These are phyloP conservation scores for Ephestia elutella DNA, from an alignment of 1,140 invertebrate genomes.

Conservation along the genomic window DNA sequence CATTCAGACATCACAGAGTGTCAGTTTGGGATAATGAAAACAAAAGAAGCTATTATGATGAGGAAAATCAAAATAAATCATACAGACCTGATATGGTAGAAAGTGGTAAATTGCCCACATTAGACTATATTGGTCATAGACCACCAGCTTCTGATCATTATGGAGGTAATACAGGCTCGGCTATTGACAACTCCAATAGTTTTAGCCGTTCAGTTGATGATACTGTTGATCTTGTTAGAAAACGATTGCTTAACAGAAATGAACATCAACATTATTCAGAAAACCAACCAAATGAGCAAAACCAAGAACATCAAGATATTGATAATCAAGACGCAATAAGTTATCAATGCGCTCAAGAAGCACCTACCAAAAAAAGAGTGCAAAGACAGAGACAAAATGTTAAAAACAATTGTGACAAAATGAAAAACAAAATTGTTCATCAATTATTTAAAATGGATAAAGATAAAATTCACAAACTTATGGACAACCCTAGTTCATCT, in stretches of 20 bases:
- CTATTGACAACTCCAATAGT: constrained; percentile 47
- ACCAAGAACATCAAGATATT: constrained; percentile 19
- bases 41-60: constrained; percentile 28
- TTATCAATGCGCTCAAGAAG: constrained; percentile 28
- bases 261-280: constrained; percentile 29
- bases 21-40: constrained; percentile 32
- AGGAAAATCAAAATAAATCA: constrained; percentile 24
- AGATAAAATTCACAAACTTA: constrained; percentile 61
- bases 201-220: constrained; percentile 61
- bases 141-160: constrained; percentile 66
- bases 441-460: constrained; percentile 70
- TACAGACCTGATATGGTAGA: constrained; percentile 23
- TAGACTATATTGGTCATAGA: constrained; percentile 51
- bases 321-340: constrained; percentile 12
- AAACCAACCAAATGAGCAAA: constrained; percentile 19
- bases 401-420: constrained; percentile 59
- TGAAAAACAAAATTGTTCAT: constrained; percentile 67
- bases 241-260: constrained; percentile 44
- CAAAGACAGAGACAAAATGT: constrained; percentile 35
- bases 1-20: constrained; percentile 16
- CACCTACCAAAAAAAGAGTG: constrained; percentile 36
- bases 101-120: constrained; percentile 26
- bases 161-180: constrained; percentile 42
- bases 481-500: constrained; percentile 65
- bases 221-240: constrained; percentile 62